Percentiles rank a stretch among this genome's conserved stretches.
phyloP scores from a whole-genome alignment of 2,797 vertebrate genomes.

The Leuciscus waleckii region DNA sequence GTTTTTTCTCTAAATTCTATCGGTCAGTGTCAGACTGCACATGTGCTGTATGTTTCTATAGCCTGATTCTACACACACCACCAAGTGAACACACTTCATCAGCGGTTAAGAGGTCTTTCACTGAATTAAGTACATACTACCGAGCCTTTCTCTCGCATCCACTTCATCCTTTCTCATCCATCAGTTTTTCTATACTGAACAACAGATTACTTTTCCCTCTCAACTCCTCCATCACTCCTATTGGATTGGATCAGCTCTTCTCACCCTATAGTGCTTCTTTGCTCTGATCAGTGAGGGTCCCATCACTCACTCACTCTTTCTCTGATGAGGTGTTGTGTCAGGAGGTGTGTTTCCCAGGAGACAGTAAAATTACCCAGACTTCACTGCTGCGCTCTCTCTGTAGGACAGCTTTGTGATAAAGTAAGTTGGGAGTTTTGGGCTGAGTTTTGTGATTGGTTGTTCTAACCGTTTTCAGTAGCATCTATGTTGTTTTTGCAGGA shows the following conservation, averaged over 20 bases:
- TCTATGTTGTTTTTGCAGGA: conserved; percentile 55
- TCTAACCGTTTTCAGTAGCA: conserved; percentile 52
- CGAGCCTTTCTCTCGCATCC: neutral
- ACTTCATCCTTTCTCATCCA: neutral
- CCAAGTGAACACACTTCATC: neutral
- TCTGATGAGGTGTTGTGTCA: conserved; percentile 18
- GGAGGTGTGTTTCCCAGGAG: no score
- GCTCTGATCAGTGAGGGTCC: conserved; percentile 14
- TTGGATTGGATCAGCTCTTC: neutral
- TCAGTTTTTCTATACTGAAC: neutral
- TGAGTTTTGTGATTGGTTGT: conserved; percentile 42
- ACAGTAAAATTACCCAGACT: conserved; percentile 25
- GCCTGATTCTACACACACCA: neutral
- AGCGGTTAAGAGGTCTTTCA: neutral
- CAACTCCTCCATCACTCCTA: neutral
- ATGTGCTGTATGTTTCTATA: conserved; percentile 25
- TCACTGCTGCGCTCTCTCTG: conserved; percentile 15
- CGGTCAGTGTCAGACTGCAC: conserved; percentile 11
- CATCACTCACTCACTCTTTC: neutral
- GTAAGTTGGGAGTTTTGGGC: conserved; percentile 43
- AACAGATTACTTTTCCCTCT: neutral
- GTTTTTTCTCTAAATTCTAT: conserved; percentile 11
- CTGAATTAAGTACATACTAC: neutral
- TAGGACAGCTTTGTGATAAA: conserved; percentile 50
- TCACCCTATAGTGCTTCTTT: neutral